Evolutionary conservation across 2,113 vertebrate genomes (phyloP).

Genomic region (Psittacula cyanocephala): DNA sequence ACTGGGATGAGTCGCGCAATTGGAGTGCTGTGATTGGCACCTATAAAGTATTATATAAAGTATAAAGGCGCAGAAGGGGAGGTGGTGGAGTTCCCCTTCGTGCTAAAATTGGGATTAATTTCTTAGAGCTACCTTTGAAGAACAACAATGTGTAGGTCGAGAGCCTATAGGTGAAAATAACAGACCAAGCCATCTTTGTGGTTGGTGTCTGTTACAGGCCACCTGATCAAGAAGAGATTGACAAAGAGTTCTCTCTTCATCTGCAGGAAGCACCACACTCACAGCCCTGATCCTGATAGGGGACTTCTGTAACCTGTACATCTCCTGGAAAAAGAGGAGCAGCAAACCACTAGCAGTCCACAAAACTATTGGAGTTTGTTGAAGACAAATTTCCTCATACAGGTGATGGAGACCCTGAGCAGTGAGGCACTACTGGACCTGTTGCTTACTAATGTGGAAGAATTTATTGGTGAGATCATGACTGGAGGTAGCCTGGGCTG

Average conservation of each 20-base stretch:
- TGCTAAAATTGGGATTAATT: neutral
- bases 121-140: neutral
- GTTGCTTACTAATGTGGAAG: neutral
- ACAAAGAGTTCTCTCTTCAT: neutral
- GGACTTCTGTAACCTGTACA: neutral
- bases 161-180: neutral
- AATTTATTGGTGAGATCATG: neutral
- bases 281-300: neutral
- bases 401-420: neutral
- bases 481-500: neutral
- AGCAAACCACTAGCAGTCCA: neutral
- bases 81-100: accelerated
- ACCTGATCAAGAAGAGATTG: neutral
- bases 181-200: neutral
- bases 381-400: neutral
- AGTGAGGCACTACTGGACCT: neutral
- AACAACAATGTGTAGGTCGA: neutral
- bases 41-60: neutral
- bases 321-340: neutral
- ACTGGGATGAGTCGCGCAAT: accelerated
- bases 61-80: neutral
- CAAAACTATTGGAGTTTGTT: neutral
- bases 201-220: neutral
- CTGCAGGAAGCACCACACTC: neutral
- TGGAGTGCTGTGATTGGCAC: neutral